Evolutionary conservation across 1,140 invertebrate genomes (phyloP), one percentile per base, ranked within the genome.

Genomic region (Ruditapes philippinarum): DNA sequence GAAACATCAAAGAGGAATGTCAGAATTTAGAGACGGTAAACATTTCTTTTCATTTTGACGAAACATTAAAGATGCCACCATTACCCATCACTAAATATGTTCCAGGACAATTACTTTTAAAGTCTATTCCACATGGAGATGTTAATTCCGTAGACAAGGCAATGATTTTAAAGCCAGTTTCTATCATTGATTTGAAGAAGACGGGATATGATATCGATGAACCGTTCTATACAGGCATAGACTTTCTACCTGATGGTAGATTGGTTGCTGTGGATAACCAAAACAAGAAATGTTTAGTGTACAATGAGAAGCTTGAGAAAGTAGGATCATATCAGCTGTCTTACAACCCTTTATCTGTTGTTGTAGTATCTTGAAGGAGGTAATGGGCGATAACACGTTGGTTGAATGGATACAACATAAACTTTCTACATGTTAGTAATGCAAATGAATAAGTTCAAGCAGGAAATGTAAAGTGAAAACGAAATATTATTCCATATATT

Each of bases 181-280:
- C 45, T 22, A 14, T 22, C 51, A 54, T 54, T 19, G 51, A 54
- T 54, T 4, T 54, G 51, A 54, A 54, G 42, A 5, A 45, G 42
- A 45, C 42, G 5, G 42, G 62, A 68, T 17, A 68, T 68, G 68
- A 73, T 73, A 3, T 19, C 36, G 38, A n/a, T 12, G 68, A 73
- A 36, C 68, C 68, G 22, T n/a, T 33, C 11, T 28, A 40, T 33
- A 22, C 36, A 5, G 68, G 68, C 33, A 12, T 78, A 42, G 74
- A 51, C n/a, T 79, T 79, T 28, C 45, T 79, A 25, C 40, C 76
- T 0, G 76, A 79, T 51, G 76, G 76, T 45, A 49, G 74, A 49
- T 42, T 78, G 0, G 74, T 49, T 28, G 74, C 40, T 22, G 74
- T 78, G 74, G 74, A 78, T 78, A 78, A 78, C 31, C 22, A 49